Conservation (phyloP, 2,888 invertebrate species). For the Siphonodentalium dalli region DNA sequence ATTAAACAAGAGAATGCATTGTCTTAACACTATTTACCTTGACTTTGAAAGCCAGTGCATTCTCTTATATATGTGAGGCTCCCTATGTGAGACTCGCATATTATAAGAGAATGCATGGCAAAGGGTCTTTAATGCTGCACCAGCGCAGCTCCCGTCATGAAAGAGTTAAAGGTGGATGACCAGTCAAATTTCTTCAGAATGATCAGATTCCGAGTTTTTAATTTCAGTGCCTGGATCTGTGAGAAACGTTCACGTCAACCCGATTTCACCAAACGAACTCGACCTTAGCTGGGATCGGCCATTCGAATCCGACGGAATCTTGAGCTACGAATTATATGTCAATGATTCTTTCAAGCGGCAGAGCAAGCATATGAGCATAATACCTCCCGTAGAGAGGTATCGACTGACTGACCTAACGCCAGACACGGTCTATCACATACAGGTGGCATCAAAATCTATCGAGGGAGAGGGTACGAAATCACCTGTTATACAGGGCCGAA, state of each 20-base stretch:
- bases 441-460: slow-evolving; percentile 93
- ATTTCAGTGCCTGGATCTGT: slow-evolving; percentile 92
- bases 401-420: slow-evolving; percentile 90
- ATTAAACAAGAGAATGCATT: no score
- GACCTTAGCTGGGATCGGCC: slow-evolving; percentile 93
- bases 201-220: slow-evolving; percentile 1
- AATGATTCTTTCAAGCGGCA: slow-evolving; percentile 69
- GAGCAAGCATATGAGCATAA: slow-evolving; percentile 51
- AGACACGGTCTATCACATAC: slow-evolving; percentile 94
- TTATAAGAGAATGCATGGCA: no score
- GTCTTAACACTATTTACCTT: no score
- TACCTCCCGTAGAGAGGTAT: slow-evolving; percentile 68
- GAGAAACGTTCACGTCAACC: slow-evolving; percentile 77
- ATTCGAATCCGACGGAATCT: slow-evolving; percentile 82
- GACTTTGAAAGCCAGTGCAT: no score
- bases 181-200: background rate
- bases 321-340: slow-evolving; percentile 96
- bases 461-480: slow-evolving; percentile 93
- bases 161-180: no score
- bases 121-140: no score
- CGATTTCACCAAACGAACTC: slow-evolving; percentile 80
- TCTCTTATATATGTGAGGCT: no score
- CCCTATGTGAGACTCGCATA: no score
- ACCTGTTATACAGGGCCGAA: slow-evolving; percentile 90
- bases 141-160: no score